A percentile compares a stretch with the other conserved stretches of the same genome.
phyloP scores from a whole-genome alignment of 1,140 invertebrate species.

The Lepidurus packardi region DNA sequence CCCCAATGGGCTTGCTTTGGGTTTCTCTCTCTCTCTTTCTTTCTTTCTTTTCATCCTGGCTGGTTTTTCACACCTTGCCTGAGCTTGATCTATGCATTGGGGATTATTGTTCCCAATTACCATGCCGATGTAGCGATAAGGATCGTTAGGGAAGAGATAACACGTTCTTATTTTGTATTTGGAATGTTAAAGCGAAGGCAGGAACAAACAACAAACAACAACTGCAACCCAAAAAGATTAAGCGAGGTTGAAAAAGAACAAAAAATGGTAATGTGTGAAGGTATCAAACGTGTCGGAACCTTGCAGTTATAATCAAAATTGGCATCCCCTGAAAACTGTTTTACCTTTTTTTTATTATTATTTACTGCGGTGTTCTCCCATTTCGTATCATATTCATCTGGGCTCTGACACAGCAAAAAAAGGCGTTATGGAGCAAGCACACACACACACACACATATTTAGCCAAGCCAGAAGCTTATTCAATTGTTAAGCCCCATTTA shows the following conservation, averaged over 20 bases:
- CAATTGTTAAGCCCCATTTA: conserved; percentile 12
- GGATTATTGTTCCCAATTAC: not conserved
- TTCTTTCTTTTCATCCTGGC: not conserved
- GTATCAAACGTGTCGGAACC: not conserved
- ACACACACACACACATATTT: not conserved
- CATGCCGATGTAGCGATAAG: not conserved
- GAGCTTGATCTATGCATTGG: not conserved
- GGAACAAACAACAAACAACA: too few relatives aligned
- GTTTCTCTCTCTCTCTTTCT: not conserved
- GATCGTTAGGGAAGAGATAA: not conserved
- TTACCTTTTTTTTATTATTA: too few relatives aligned
- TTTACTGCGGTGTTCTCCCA: too few relatives aligned
- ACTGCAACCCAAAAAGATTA: not conserved
- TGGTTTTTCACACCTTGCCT: not conserved
- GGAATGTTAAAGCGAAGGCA: not conserved
- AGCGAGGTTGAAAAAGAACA: not conserved
- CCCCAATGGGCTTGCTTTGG: not conserved
- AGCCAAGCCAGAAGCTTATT: conserved; percentile 11
- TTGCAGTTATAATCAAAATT: not conserved
- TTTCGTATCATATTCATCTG: not conserved
- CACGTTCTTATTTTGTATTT: not conserved
- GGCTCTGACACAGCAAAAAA: conserved; percentile 13
- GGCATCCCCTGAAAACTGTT: not conserved
- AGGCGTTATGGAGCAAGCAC: not conserved
- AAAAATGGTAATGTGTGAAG: not conserved